phyloP scores from a whole-genome alignment of 2,113 vertebrate species.

The Pelobates fuscus region DNA sequence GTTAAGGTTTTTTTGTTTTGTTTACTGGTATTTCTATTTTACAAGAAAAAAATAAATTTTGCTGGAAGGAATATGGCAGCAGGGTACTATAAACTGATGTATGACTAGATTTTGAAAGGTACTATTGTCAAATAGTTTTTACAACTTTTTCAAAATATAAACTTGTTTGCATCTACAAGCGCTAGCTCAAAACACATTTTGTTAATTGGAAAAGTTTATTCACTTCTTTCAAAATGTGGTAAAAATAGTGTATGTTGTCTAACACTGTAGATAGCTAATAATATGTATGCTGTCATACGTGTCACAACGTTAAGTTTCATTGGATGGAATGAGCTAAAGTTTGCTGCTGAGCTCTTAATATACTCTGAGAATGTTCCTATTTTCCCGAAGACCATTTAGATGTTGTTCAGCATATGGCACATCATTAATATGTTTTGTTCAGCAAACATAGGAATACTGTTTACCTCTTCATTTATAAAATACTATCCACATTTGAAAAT shows the following conservation, averaged over 20 bases:
- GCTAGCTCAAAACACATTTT: not conserved
- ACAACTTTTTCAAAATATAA: not conserved
- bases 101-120: not conserved
- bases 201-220: slow-evolving; percentile 11
- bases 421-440: too few relatives aligned
- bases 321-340: slow-evolving; percentile 40
- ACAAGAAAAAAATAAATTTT: not conserved
- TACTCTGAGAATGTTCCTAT: slow-evolving; percentile 9
- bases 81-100: not conserved
- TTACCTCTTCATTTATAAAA: too few relatives aligned
- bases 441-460: too few relatives aligned
- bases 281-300: slow-evolving; percentile 33
- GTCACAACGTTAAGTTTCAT: slow-evolving; percentile 43
- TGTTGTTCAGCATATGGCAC: not conserved
- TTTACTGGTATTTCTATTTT: too few relatives aligned
- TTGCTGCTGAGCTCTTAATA: slow-evolving; percentile 24
- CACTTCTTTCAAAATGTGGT: slow-evolving; percentile 1
- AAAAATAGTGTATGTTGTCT: slow-evolving; percentile 25
- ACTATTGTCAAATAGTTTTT: too few relatives aligned
- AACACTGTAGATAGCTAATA: slow-evolving; percentile 14
- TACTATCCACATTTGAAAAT: too few relatives aligned
- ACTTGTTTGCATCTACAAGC: not conserved
- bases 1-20: too few relatives aligned
- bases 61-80: not conserved
- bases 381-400: not conserved